Evolutionary conservation across 2,113 vertebrate species (phyloP), one percentile per base, ranked within the genome.

Genomic region (Empidonax alnorum): DNA sequence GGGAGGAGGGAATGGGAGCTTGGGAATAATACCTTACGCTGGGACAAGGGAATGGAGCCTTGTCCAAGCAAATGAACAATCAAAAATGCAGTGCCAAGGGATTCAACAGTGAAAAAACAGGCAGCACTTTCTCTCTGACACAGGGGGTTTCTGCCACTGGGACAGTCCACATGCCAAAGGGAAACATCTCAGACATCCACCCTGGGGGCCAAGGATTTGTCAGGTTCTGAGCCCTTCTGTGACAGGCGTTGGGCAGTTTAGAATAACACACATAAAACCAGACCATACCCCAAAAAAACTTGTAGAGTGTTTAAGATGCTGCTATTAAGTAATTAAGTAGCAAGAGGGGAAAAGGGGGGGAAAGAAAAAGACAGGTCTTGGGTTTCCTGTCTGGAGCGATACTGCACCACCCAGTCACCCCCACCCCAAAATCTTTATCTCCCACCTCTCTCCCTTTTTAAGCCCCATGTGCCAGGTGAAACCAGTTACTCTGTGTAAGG

Each of bases 101-200:
- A 46, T 39, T 65, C 31, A 53, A 39, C 20, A 46, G 8, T 1
- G 0, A 75, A 75, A 81, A 58, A 46, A 2, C 10, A 83, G 12
- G 16, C 14, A 76, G 41, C 2, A 2, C 7, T 37, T 56, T 79
- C n/a, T 67, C 15, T 23, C 30, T 77, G 56, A 55, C 58, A 33
- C 21, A 47, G 35, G 35, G 27, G 3, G 4, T 30, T 59, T 23
- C 53, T 30, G 30, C 12, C 1, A 0, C 42, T 74, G 4, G 7
- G 30, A 58, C 20, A 25, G 47, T 30, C 37, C 46, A 14, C 14
- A 30, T 3, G 16, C 6, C 7, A 4, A 78, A 88, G 37, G 16
- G 69, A 9, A 23, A 66, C 31, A 61, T n/a, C 63, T 63, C 2
- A 0, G 22, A 42, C 23, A 27, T 21, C 8, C 46, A 55, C 5